Evolutionary conservation across 1,140 invertebrate genomes (phyloP).

Genomic region (Nymphalis io): DNA sequence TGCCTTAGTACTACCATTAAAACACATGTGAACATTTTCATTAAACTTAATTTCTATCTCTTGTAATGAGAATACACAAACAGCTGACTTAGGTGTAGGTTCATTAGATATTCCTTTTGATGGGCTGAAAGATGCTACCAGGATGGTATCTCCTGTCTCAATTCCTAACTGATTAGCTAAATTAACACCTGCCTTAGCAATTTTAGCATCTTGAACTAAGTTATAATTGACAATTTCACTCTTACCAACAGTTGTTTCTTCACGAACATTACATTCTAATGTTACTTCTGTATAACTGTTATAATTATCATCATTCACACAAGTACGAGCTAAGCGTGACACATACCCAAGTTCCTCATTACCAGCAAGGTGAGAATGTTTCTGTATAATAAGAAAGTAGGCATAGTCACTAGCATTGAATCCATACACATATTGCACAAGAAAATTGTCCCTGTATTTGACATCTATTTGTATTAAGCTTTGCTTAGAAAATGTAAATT

Average conservation of each 20-base stretch:
- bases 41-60: slow-evolving; percentile 96
- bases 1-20: slow-evolving; percentile 95
- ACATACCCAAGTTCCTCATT: slow-evolving; percentile 95
- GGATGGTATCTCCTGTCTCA: slow-evolving; percentile 87
- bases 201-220: slow-evolving; percentile 94
- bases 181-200: slow-evolving; percentile 89
- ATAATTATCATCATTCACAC: slow-evolving; percentile 96
- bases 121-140: slow-evolving; percentile 92
- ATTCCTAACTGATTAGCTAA: slow-evolving; percentile 91
- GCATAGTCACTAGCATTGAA: slow-evolving; percentile 97
- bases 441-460: slow-evolving; percentile 96
- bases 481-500: slow-evolving; percentile 92
- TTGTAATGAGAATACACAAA: slow-evolving; percentile 92
- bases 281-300: slow-evolving; percentile 98
- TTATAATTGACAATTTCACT: slow-evolving; percentile 87
- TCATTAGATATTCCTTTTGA: slow-evolving; percentile 91
- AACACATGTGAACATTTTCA: slow-evolving; percentile 98
- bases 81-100: slow-evolving; percentile 87
- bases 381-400: slow-evolving; percentile 97
- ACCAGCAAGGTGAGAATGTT: slow-evolving; percentile 92
- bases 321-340: slow-evolving; percentile 93
- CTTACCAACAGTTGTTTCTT: slow-evolving; percentile 76
- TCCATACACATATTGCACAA: slow-evolving; percentile 97
- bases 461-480: slow-evolving; percentile 95
- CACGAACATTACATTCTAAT: slow-evolving; percentile 87